Base-by-base conservation (phyloP, 2,888 invertebrate genomes). In the Hirudinaria manillensis region DNA sequence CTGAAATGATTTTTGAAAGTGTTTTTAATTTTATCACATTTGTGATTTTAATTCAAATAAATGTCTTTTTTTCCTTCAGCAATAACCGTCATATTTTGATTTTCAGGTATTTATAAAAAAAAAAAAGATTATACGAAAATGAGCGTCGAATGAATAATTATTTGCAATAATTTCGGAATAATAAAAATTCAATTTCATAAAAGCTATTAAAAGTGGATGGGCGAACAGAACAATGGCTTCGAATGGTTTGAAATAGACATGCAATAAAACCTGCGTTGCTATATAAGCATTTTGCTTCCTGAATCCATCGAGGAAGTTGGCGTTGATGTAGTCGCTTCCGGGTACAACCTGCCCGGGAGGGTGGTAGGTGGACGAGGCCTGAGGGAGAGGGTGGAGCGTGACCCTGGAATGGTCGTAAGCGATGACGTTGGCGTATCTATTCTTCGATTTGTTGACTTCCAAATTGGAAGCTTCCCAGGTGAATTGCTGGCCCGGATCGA, bases 381-480 rank as follows among this genome's bases (percentile, higher is more conserved):
- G 72, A 21, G 53, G 72, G 98, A 89, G 70, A 3, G 73, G 68
- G 67, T 76, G 75, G 1, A 78, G 74, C 7, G 68, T 65, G 27
- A 76, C 76, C 27, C 77, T 38, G 72, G 97, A 96, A 83, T 99
- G 98, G 85, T 99, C 98, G 84, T 99, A 99, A 7, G 98, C 97
- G 72, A 98, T 96, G 0, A 99, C 98, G 85, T 99, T 99, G 32
- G 98, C 98, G 84, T 99, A 99, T 72, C 99, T 91, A 87, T 99
- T 99, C 87, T 99, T 99, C 24, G 95, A 93, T 83, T 98, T 97
- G 87, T 99, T 99, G 53, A 93, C 91, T 84, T 99, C 98, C 89
- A 94, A 90, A 85, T 94, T 96, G 0, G 97, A 97, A 85, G 97
- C 93, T 85, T 99, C 98, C 99, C 99, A 99, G 0, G 98, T 98